Evolutionary conservation across 1,140 invertebrate genomes (phyloP).

Genomic region (Diuraphis noxia): DNA sequence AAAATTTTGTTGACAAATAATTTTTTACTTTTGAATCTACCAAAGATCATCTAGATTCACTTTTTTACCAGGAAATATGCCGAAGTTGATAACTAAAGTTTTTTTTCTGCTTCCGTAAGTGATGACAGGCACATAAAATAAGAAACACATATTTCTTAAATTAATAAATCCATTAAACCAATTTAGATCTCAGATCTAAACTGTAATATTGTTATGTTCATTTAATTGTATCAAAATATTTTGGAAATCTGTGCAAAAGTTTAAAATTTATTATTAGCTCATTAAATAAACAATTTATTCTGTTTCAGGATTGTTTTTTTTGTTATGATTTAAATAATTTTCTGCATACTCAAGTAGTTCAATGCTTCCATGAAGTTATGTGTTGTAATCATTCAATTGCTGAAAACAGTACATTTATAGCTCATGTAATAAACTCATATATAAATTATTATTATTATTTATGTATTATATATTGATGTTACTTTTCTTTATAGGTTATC

Average conservation of each 20-base stretch:
- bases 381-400: constrained; percentile 46
- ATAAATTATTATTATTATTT: background rate
- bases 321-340: constrained; percentile 51
- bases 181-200: background rate
- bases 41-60: no score
- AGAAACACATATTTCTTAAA: no score
- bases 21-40: no score
- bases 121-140: no score
- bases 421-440: constrained; percentile 12
- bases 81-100: no score
- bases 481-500: constrained; percentile 24
- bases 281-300: background rate
- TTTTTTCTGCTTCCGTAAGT: no score
- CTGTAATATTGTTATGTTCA: background rate
- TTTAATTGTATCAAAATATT: background rate
- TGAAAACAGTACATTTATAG: constrained; percentile 48
- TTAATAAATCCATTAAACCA: background rate
- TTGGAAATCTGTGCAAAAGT: background rate
- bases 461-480: background rate
- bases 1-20: no score
- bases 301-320: constrained; percentile 49
- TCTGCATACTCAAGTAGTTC: constrained; percentile 42
- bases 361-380: constrained; percentile 48
- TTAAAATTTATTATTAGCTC: background rate
- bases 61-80: no score